A percentile compares a stretch with the other conserved stretches of the same genome.
Evolutionary conservation across 1,140 invertebrate genomes (phyloP).

Genomic region (Macrobrachium rosenbergii): DNA sequence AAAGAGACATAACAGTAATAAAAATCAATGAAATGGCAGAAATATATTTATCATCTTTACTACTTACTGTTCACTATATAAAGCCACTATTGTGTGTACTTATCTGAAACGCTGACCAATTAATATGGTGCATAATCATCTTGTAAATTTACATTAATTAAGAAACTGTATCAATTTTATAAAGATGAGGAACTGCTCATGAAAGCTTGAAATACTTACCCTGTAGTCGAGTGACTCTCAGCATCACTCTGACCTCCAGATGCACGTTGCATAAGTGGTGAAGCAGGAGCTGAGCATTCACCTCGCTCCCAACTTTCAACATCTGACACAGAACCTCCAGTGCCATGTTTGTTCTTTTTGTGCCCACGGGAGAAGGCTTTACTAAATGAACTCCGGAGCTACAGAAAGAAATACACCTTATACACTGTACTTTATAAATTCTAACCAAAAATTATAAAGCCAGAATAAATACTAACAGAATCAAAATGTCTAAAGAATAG

Average conservation of each 20-base stretch:
- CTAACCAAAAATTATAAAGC: not conserved
- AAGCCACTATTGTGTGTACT: too few relatives aligned
- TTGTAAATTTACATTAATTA: too few relatives aligned
- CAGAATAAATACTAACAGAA: too few relatives aligned
- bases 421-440: not conserved
- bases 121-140: too few relatives aligned
- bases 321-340: slow-evolving; percentile 60
- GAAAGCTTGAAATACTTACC: not conserved
- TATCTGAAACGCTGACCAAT: too few relatives aligned
- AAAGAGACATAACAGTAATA: too few relatives aligned
- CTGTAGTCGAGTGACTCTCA: slow-evolving; percentile 15
- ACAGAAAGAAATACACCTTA: slow-evolving; percentile 54
- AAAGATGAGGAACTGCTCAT: not conserved
- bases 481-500: too few relatives aligned
- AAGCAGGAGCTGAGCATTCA: slow-evolving; percentile 59
- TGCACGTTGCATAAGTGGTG: slow-evolving; percentile 50
- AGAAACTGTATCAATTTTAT: not conserved
- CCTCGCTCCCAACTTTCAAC: slow-evolving; percentile 53
- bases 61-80: too few relatives aligned
- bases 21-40: too few relatives aligned
- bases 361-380: slow-evolving; percentile 93
- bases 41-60: too few relatives aligned
- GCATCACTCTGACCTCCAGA: slow-evolving; percentile 28
- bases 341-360: slow-evolving; percentile 71
- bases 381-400: slow-evolving; percentile 95